phyloP scores from a whole-genome alignment of 2,113 vertebrate species.

The Dasyornis broadbenti region DNA sequence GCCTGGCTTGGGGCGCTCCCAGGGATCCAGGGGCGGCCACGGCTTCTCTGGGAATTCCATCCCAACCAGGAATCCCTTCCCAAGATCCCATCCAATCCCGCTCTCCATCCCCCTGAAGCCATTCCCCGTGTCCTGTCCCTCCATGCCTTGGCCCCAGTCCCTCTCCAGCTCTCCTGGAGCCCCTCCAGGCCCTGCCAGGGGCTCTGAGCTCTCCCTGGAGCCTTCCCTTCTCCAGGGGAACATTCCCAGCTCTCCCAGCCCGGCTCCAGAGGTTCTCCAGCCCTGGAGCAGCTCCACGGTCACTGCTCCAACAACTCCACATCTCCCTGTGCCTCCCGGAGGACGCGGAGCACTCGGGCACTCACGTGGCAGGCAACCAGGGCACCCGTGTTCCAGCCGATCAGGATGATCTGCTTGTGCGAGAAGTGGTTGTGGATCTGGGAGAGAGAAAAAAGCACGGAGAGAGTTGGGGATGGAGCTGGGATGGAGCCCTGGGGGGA shows the following conservation, averaged over 20 bases:
- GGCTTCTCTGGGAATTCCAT: not conserved
- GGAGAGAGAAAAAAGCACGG: not conserved
- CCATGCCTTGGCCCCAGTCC: not conserved
- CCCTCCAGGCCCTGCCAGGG: not conserved
- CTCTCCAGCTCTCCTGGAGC: not conserved
- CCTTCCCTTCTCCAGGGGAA: not conserved
- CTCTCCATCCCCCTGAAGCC: not conserved
- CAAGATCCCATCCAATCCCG: not conserved
- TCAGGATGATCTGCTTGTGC: conserved; percentile 91
- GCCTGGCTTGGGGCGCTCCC: not conserved
- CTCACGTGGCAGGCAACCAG: conserved; percentile 95
- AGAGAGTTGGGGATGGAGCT: not conserved
- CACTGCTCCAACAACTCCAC: not conserved
- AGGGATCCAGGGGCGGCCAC: not conserved
- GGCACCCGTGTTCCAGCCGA: conserved; percentile 95
- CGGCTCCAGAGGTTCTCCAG: not conserved
- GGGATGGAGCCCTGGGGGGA: fast-evolving
- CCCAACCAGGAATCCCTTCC: not conserved
- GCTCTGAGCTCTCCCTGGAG: not conserved
- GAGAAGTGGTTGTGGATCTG: conserved; percentile 95
- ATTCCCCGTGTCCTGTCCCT: not conserved
- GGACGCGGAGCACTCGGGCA: not conserved
- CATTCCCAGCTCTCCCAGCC: not conserved
- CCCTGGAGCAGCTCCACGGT: not conserved
- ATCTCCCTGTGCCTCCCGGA: too few relatives aligned